Base-by-base conservation (phyloP, 2,113 vertebrate species). In the Neolamprologus falcicula region DNA sequence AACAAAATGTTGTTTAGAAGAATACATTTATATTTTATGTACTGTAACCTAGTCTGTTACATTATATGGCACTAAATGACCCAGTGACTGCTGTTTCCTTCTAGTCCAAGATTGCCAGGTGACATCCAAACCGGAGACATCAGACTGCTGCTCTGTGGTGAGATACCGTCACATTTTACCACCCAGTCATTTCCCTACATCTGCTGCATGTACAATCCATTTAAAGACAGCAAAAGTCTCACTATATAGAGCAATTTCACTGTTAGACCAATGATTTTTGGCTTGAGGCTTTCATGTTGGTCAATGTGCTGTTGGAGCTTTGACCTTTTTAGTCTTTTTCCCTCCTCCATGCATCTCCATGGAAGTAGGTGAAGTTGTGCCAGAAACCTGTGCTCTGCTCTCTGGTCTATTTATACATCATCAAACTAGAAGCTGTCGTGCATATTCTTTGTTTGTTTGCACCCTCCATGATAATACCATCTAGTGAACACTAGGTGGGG, bases 101-200 rank as follows among this genome's bases (percentile, higher is more conserved):
- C 3, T 61, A 92, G 86, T 19, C 53, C 73, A 50, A 92, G 94
- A 92, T 10, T 80, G 91, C 57, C 80, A 86, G 52, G 81, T 90
- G 81, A 83, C 79, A 61, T 85, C 90, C 73, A 88, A 84, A 79
- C 81, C 91, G 4, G 92, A 90, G 19, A 92, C 89, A 33, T 82
- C 92, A 47, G 92, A 94, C 90, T 94, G 91, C 92, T 94, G 91
- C 93, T 92, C 92, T 47, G 42, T 59, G 88, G 95, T 96, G 66
- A 94, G 90, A 47, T 31, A 35, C 45, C 6, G 26, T 82, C 19
- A 40, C 13, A 16, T 31, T 52, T 13, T 2, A 81, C 24, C 12
- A 40, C 45, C 42, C 40, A 55, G 8, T 76, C 7, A 11, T 61
- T 71, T 19, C 7, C 31, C 13, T 79, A 16, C 28, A 66, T 42